Evolutionary conservation across 2,113 vertebrate species (phyloP).

Genomic region (Pseudorhombus dupliciocellatus): DNA sequence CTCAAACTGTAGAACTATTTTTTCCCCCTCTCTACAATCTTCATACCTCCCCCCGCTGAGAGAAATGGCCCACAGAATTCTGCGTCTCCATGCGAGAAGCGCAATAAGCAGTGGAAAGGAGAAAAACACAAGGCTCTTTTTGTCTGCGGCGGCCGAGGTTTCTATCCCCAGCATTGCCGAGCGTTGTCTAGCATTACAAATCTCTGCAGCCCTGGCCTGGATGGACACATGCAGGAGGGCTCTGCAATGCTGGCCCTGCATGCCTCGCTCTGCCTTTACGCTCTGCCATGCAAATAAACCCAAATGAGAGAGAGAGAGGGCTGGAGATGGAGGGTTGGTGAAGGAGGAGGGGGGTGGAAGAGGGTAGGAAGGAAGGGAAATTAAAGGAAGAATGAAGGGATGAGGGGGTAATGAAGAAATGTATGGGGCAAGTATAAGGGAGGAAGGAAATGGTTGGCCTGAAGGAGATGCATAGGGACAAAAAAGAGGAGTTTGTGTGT

Average conservation of each 20-base stretch:
- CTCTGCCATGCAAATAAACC: slow-evolving; percentile 71
- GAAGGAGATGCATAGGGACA: slow-evolving; percentile 50
- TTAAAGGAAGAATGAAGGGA: slow-evolving; percentile 17
- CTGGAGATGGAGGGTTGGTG: slow-evolving; percentile 37
- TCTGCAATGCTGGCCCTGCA: slow-evolving; percentile 58
- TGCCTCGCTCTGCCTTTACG: slow-evolving; percentile 49
- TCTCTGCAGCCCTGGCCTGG: slow-evolving; percentile 65
- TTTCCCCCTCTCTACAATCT: slow-evolving; percentile 27
- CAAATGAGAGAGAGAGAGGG: slow-evolving; percentile 47
- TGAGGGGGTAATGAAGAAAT: slow-evolving; percentile 44
- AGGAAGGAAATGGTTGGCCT: slow-evolving; percentile 52
- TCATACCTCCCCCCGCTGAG: slow-evolving; percentile 32
- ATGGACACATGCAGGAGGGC: slow-evolving; percentile 65
- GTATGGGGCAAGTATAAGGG: slow-evolving; percentile 41
- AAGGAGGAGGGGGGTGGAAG: not conserved
- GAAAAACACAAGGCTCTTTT: slow-evolving; percentile 74
- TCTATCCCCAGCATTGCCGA: slow-evolving; percentile 68
- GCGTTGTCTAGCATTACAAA: slow-evolving; percentile 81
- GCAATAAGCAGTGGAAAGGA: slow-evolving; percentile 9
- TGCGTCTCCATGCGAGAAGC: slow-evolving; percentile 49
- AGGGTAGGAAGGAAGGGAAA: slow-evolving; percentile 31
- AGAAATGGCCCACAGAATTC: slow-evolving; percentile 36
- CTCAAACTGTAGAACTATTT: slow-evolving; percentile 4
- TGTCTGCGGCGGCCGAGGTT: slow-evolving; percentile 66
- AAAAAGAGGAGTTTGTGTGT: slow-evolving; percentile 49